Evolutionary conservation across 2,113 vertebrate genomes (phyloP).

Genomic region (Otus sunia): DNA sequence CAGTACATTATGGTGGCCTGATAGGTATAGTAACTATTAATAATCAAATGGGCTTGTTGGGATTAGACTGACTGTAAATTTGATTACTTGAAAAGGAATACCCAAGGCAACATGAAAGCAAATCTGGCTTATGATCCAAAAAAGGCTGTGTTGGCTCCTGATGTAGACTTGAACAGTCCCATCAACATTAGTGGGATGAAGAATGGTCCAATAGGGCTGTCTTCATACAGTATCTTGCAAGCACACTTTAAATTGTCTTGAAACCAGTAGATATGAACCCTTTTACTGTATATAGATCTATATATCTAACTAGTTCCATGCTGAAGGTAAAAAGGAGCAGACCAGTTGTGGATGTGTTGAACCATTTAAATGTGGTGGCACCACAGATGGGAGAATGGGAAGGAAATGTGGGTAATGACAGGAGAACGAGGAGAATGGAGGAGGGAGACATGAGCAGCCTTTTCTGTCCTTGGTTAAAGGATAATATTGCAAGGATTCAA

Average conservation of each 20-base stretch:
- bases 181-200: not conserved
- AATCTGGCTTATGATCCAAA: not conserved
- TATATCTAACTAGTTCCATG: not conserved
- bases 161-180: not conserved
- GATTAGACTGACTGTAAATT: not conserved
- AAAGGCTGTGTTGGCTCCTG: not conserved
- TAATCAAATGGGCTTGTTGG: not conserved
- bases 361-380: not conserved
- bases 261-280: not conserved
- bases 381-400: not conserved
- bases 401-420: fast-evolving
- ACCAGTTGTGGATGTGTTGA: not conserved
- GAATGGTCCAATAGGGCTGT: not conserved
- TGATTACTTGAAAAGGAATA: not conserved
- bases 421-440: not conserved
- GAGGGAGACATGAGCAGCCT: not conserved
- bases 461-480: not conserved
- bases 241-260: not conserved
- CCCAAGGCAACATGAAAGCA: not conserved
- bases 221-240: not conserved
- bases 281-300: not conserved
- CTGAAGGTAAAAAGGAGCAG: not conserved
- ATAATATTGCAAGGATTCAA: not conserved
- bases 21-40: not conserved
- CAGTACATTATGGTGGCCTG: not conserved